Evolutionary conservation across 2,113 vertebrate species (phyloP), one percentile per base, ranked within the genome.

Genomic region (Pteronura brasiliensis): DNA sequence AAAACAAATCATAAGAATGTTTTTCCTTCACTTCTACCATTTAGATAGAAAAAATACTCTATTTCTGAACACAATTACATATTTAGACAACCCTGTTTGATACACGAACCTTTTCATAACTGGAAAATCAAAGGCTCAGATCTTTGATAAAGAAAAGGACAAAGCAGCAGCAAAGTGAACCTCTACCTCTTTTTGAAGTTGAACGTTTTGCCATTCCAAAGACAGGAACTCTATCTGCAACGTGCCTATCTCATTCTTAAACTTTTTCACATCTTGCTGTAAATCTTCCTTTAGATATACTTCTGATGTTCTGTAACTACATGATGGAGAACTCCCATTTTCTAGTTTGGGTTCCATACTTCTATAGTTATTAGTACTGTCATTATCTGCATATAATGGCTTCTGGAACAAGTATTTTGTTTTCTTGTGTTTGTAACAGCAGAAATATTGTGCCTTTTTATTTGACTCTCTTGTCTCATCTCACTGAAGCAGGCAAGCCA

Each of bases 201-300:
- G 98, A 80, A 91, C 69, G 90, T 99, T 99, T 98, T 99, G 98
- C 97, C 99, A 98, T 97, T 98, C 98, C 98, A 99, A 98, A 99
- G 98, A 95, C 98, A 98, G 97, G 98, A 99, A 99, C 95, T 98
- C 98, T 97, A 94, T 82, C 98, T 99, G 99, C 96, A 99, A 98
- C 96, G 98, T 98, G 98, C 98, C 99, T 99, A 99, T 99, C 98
- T 99, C 99, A 97, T 98, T 98, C 97, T 99, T 99, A 99, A 99
- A 99, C 98, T 97, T 99, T 95, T 98, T 98, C 97, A 98, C 67
- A 93, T 99, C 98, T 96, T 98, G 98, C 97, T 99, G 97, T 72
- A 99, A 96, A 91, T 99, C 98, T 97, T 99, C 98, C 96, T 99
- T 99, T 87, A 99, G 98, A 88, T 44, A 86, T 52, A 92, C 44